Evolutionary conservation across 2,113 vertebrate genomes (phyloP), one percentile per base, ranked within the genome.

Genomic region (Haemorhous mexicanus): DNA sequence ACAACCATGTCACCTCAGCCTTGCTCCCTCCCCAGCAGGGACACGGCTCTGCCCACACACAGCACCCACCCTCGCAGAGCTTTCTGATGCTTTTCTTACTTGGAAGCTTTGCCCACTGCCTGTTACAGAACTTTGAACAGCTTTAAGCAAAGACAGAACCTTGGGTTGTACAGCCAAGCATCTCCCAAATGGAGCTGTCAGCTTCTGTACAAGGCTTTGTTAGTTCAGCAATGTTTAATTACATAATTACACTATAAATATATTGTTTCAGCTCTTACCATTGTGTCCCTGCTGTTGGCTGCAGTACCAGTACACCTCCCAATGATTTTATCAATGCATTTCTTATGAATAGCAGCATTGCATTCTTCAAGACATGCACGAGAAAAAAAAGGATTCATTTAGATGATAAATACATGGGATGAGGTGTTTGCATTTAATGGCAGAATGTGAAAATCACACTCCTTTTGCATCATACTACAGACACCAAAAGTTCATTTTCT

Each of bases 271-370:
- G 70, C 33, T 94, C 98, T 96, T 98, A 99, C 99, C 98, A 99
- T 98, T 75, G 99, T 99, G 95, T 99, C 99, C 89, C 99, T 99
- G 97, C 99, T 99, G 98, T 99, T 99, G 96, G 99, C 96, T 20
- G 99, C 99, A 3, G 99, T 99, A 78, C 99, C 99, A 1, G 99
- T 99, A 93, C 99, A 99, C 97, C 99, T 98, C 97, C 99, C 99
- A 66, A 99, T 99, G 97, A 99, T 99, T 98, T 99, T 99, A 96
- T 99, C 99, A 62, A 99, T 99, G 97, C 99, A 99, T 97, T 99
- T 99, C 98, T 99, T 99, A 91, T 99, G 99, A 98, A 99, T 99
- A 96, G 99, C 99, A 84, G 99, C 99, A 58, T 99, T 99, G 97
- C 99, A 99, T 98, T 99, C 99, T 99, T 97, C 95, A 94, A 50